Evolutionary conservation across 1,140 invertebrate genomes (phyloP).

Genomic region (Tetranychus cinnabarinus): DNA sequence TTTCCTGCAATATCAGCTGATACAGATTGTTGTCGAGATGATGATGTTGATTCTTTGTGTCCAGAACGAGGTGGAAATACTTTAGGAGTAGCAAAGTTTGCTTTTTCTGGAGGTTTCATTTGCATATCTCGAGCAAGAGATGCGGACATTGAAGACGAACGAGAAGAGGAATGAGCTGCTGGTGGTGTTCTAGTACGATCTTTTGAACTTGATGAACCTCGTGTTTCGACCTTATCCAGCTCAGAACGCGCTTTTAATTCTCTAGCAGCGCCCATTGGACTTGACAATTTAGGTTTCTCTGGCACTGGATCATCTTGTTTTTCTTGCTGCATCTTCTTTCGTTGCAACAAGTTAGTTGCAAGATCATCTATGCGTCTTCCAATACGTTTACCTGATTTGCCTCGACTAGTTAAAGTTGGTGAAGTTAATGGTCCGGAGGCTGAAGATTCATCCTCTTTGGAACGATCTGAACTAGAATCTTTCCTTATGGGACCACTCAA

Average conservation of each 20-base stretch:
- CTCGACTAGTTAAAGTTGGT: neutral
- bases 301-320: slow-evolving; percentile 2
- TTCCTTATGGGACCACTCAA: slow-evolving; percentile 8
- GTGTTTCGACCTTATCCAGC: neutral
- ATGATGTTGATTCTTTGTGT: neutral
- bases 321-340: slow-evolving; percentile 13
- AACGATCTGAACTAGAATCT: neutral
- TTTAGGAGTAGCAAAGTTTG: neutral
- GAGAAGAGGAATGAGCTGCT: slow-evolving; percentile 1
- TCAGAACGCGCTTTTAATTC: neutral
- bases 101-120: neutral
- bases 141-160: neutral
- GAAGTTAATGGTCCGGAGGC: neutral
- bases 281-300: neutral
- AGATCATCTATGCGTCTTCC: slow-evolving; percentile 16
- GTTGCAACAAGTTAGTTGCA: slow-evolving; percentile 15
- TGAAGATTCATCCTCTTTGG: neutral
- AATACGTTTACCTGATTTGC: slow-evolving; percentile 1
- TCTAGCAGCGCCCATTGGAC: neutral
- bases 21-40: neutral
- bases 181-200: neutral
- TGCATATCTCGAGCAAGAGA: neutral
- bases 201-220: neutral
- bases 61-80: neutral
- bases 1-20: neutral